phyloP scores from a whole-genome alignment of 2,888 invertebrate species.

The Philopedon plagiatum region DNA sequence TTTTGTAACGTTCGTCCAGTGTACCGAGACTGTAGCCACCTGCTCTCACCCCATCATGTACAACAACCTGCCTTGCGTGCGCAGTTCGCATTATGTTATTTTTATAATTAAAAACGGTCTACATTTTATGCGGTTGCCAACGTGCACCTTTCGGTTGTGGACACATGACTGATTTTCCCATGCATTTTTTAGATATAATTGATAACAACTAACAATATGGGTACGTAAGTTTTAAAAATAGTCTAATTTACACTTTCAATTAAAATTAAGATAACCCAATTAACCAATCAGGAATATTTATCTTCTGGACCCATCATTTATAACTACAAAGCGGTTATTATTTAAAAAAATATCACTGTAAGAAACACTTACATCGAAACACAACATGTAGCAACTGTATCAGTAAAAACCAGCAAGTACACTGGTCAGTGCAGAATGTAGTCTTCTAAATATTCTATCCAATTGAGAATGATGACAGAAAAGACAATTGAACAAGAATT shows the following conservation, averaged over 20 bases:
- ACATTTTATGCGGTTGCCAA: slow-evolving; percentile 42
- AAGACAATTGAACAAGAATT: no score
- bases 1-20: slow-evolving; percentile 40
- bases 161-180: slow-evolving; percentile 42
- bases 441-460: no score
- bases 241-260: slow-evolving; percentile 7
- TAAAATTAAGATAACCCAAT: neutral
- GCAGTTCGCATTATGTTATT: slow-evolving; percentile 36
- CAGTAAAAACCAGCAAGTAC: no score
- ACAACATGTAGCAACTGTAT: no score
- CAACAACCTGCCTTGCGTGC: slow-evolving; percentile 43
- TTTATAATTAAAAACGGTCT: slow-evolving; percentile 50
- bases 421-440: no score
- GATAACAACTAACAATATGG: slow-evolving; percentile 23
- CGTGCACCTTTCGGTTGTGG: slow-evolving; percentile 27
- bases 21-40: slow-evolving; percentile 40
- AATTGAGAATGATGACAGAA: no score
- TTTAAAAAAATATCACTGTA: no score
- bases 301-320: no score
- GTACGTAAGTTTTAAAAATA: neutral
- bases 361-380: no score
- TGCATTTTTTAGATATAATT: slow-evolving; percentile 38
- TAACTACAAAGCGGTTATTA: no score
- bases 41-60: slow-evolving; percentile 28
- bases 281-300: neutral